Percentiles rank a stretch among this genome's conserved stretches.
phyloP scores from a whole-genome alignment of 2,797 vertebrate species.

The Poecilia gillii region DNA sequence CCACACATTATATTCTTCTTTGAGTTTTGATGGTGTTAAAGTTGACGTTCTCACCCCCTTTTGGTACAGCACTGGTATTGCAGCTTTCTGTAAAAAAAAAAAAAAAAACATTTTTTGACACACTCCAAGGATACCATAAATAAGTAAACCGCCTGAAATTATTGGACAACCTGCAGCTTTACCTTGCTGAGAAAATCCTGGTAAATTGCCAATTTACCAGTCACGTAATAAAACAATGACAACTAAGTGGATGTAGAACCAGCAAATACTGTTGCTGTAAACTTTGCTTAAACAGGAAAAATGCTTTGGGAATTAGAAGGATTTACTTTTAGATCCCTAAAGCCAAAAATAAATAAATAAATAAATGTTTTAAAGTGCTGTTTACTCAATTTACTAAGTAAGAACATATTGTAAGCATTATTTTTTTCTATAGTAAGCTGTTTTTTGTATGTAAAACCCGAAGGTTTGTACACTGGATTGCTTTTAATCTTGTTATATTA shows the following conservation, averaged over 20 bases:
- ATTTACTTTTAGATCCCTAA: not conserved
- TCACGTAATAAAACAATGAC: not conserved
- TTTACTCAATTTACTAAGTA: not conserved
- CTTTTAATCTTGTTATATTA: conserved; percentile 19
- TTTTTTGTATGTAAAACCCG: conserved; percentile 28
- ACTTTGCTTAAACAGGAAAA: not conserved
- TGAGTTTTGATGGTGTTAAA: not conserved
- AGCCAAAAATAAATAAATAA: too few species aligned
- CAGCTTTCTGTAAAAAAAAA: not conserved
- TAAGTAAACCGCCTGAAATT: not conserved
- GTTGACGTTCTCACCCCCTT: not conserved
- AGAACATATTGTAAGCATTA: conserved; percentile 37
- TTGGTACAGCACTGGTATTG: not conserved
- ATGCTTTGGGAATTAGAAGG: not conserved
- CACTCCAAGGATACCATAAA: not conserved
- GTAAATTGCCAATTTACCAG: not conserved
- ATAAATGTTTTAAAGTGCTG: not conserved
- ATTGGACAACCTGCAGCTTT: not conserved
- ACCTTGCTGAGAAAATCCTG: not conserved
- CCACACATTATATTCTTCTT: not conserved
- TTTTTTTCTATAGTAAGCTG: conserved; percentile 44
- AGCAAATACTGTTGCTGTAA: not conserved
- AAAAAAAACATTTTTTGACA: not conserved
- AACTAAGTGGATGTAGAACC: not conserved
- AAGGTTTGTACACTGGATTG: conserved; percentile 38